Percentiles rank a stretch among this genome's conserved stretches.
These are phyloP conservation scores for Dasyornis broadbenti DNA, from an alignment of 2,113 vertebrate genomes.

Conservation along the genomic window DNA sequence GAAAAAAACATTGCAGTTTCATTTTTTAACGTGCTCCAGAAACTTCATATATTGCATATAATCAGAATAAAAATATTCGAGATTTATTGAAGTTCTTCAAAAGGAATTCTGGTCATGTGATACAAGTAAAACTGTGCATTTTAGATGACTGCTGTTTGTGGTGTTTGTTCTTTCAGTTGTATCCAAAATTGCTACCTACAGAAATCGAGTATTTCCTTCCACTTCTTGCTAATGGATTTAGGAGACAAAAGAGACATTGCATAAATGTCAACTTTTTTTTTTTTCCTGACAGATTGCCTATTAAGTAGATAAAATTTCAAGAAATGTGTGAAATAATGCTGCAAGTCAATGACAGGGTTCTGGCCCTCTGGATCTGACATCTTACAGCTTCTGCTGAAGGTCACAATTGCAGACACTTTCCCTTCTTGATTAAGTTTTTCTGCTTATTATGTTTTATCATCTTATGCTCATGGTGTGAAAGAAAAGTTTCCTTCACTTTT, in stretches of 20 bases:
- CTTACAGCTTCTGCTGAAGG: background rate
- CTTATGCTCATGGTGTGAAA: background rate
- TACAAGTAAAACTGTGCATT: background rate
- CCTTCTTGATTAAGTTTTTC: background rate
- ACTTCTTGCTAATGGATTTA: background rate
- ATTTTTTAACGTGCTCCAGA: background rate
- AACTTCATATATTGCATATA: background rate
- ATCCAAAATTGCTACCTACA: background rate
- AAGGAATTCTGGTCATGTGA: background rate
- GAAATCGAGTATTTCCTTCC: background rate
- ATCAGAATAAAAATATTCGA: background rate
- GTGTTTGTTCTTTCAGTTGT: background rate
- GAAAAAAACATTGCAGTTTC: background rate
- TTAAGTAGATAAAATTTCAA: background rate
- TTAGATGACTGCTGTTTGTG: background rate
- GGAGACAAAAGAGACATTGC: background rate
- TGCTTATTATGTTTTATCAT: background rate
- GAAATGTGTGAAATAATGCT: background rate
- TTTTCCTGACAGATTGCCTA: background rate
- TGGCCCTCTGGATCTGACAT: background rate
- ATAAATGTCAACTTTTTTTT: background rate
- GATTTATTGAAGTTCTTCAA: background rate
- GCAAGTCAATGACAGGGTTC: slow-evolving; percentile 12
- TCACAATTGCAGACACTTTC: background rate
- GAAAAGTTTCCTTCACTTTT: background rate